Percentiles rank a stretch among this genome's conserved stretches.
Conservation (phyloP, 1,140 invertebrate genomes). For the Metopolophium dirhodum region DNA sequence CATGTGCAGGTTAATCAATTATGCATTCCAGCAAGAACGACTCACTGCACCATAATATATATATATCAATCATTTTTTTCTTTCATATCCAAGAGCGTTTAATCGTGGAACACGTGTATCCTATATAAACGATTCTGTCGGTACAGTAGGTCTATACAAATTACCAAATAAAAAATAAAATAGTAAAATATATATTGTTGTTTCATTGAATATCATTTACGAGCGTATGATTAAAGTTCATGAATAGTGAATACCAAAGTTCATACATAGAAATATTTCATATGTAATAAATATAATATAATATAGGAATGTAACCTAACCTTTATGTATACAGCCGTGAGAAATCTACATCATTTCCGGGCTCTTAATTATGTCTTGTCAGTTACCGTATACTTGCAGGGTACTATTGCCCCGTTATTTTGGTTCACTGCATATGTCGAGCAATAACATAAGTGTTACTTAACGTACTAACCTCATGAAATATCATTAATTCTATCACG, state of each 20-base stretch:
- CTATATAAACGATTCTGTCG: not conserved
- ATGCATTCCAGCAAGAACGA: not conserved
- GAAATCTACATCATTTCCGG: constrained; percentile 20
- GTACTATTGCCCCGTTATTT: not conserved
- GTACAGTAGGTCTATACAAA: no score
- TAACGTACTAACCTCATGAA: not conserved
- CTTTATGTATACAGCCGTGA: not conserved
- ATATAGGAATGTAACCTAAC: not conserved
- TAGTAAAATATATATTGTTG: no score
- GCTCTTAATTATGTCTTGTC: not conserved
- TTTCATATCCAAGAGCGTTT: not conserved
- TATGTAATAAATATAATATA: not conserved
- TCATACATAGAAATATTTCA: not conserved
- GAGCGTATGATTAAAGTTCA: not conserved
- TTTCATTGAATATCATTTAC: not conserved
- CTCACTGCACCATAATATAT: not conserved
- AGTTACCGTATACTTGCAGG: not conserved
- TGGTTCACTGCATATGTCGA: not conserved
- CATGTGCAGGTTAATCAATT: not conserved
- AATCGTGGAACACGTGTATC: not conserved
- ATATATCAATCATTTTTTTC: not conserved
- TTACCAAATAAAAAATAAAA: no score
- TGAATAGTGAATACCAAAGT: not conserved
- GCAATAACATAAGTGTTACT: not conserved
- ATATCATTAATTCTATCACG: not conserved